phyloP scores from a whole-genome alignment of 2,888 invertebrate genomes.

The Agrotis puta region DNA sequence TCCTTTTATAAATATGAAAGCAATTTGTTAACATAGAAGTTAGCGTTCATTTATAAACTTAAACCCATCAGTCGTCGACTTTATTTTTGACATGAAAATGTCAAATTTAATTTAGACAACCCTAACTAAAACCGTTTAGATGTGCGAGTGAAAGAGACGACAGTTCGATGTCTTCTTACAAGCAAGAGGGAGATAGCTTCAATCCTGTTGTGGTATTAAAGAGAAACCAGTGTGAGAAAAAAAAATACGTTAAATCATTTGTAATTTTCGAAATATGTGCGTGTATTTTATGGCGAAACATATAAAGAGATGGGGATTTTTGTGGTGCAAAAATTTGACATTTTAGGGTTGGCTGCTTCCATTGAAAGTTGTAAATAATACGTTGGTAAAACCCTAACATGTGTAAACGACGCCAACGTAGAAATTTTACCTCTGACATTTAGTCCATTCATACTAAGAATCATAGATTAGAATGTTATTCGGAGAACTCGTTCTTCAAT shows the following conservation, averaged over 20 bases:
- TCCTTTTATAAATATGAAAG: conserved; percentile 2
- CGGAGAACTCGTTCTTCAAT: conserved; percentile 58
- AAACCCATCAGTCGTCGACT: conserved; percentile 20
- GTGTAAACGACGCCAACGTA: conserved; percentile 11
- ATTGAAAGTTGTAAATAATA: conserved; percentile 9
- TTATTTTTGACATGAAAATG: conserved; percentile 25
- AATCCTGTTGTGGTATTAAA: conserved; percentile 67
- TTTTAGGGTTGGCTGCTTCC: conserved; percentile 3
- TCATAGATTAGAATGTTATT: conserved; percentile 59
- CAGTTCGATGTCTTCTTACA: conserved; percentile 47
- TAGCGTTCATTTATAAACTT: conserved; percentile 12
- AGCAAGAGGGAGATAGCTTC: conserved; percentile 66
- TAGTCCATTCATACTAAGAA: conserved; percentile 54
- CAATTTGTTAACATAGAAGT: conserved; percentile 14
- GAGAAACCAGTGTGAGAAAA: conserved; percentile 70
- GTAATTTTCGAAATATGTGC: conserved; percentile 56
- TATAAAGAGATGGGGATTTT: conserved; percentile 9
- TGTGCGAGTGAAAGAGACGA: conserved; percentile 67
- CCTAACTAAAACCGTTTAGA: conserved; percentile 66
- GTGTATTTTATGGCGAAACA: conserved; percentile 21
- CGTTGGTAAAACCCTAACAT: neutral
- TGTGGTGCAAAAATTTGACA: conserved; percentile 1
- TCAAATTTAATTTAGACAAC: conserved; percentile 53
- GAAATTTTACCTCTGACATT: conserved; percentile 52
- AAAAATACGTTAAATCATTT: conserved; percentile 63